These are phyloP conservation scores for Neotoma lepida DNA, from an alignment of 2,113 vertebrate species.

Conservation along the genomic window DNA sequence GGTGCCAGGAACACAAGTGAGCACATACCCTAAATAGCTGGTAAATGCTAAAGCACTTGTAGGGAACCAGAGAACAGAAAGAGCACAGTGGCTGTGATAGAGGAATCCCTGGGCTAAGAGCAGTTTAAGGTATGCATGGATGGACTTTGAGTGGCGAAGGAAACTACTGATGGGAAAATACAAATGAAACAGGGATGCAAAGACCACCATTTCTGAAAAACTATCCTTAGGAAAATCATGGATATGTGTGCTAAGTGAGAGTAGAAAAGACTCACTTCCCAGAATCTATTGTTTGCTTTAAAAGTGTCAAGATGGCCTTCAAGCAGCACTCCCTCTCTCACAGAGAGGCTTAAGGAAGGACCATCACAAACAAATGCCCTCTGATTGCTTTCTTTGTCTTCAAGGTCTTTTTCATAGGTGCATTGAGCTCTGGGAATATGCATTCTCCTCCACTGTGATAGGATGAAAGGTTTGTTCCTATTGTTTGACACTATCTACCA, in stretches of 20 bases:
- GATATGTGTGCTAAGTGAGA: neutral
- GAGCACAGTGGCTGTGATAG: no score
- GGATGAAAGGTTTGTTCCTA: neutral
- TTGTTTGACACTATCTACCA: neutral
- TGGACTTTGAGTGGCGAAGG: neutral
- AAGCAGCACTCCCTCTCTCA: neutral
- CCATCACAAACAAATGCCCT: rapidly evolving
- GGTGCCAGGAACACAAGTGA: neutral
- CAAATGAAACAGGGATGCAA: neutral
- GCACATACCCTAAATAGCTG: rapidly evolving
- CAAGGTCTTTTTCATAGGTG: neutral
- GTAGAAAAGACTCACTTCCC: neutral
- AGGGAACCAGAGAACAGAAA: neutral
- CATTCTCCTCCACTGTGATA: neutral
- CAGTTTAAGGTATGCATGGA: neutral
- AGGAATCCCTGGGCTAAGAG: neutral
- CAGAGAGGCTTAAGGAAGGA: neutral
- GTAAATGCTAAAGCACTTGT: neutral
- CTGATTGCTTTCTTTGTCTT: neutral
- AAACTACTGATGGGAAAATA: neutral
- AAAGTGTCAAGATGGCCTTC: neutral
- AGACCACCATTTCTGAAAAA: neutral
- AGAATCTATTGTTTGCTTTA: neutral
- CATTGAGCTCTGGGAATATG: neutral
- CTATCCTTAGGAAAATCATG: neutral